Conservation (phyloP, 2,113 vertebrate genomes). For the Zosterops pallidus region DNA sequence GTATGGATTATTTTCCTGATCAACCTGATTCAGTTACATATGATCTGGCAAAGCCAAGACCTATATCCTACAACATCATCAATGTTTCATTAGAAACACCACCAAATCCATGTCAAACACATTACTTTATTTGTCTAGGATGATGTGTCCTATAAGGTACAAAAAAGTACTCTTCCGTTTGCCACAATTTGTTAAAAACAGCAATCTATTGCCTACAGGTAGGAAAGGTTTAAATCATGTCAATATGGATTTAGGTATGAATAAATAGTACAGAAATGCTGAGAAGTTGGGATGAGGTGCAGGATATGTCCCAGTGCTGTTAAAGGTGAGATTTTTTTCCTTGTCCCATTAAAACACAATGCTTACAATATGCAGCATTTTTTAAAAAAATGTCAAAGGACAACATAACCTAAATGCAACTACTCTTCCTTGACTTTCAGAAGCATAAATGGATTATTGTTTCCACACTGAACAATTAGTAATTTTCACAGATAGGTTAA, state of each 20-base stretch:
- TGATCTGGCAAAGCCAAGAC: slow-evolving; percentile 45
- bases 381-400: slow-evolving; percentile 72
- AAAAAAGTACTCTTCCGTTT: slow-evolving; percentile 87
- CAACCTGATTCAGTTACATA: not conserved
- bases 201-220: slow-evolving; percentile 80
- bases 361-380: slow-evolving; percentile 87
- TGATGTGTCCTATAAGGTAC: slow-evolving; percentile 91
- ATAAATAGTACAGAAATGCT: slow-evolving; percentile 88
- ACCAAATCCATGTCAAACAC: slow-evolving; percentile 84
- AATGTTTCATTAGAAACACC: slow-evolving; percentile 77
- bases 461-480: slow-evolving; percentile 64
- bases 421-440: slow-evolving; percentile 66
- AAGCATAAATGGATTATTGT: slow-evolving; percentile 64
- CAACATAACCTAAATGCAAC: slow-evolving; percentile 80
- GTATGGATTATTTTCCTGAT: not conserved
- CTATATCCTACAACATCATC: not conserved
- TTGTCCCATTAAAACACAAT: slow-evolving; percentile 72
- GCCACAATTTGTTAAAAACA: slow-evolving; percentile 92
- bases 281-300: slow-evolving; percentile 70
- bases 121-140: slow-evolving; percentile 90
- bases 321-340: slow-evolving; percentile 56
- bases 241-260: slow-evolving; percentile 67
- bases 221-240: slow-evolving; percentile 77
- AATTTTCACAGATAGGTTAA: slow-evolving; percentile 65
- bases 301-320: slow-evolving; percentile 67